phyloP scores from a whole-genome alignment of 1,140 invertebrate genomes.

The Bombus difficillimus region DNA sequence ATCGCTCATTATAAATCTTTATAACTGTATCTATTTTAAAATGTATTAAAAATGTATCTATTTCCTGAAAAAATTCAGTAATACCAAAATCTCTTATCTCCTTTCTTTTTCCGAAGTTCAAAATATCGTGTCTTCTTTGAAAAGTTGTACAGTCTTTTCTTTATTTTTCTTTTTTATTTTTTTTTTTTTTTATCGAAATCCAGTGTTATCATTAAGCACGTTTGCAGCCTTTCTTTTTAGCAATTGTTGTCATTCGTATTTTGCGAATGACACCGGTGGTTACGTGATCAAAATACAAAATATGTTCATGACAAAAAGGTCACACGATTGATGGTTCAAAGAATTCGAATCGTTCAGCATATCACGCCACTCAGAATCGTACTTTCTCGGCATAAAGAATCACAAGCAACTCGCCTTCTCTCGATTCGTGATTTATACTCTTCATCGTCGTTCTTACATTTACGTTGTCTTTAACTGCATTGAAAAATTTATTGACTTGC shows the following conservation, averaged over 20 bases:
- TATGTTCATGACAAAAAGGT: neutral
- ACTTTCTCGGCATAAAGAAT: conserved; percentile 3
- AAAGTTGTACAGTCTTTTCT: neutral
- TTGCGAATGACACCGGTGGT: conserved; percentile 1
- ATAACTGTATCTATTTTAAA: neutral
- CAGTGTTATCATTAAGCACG: neutral
- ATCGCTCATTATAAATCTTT: no score
- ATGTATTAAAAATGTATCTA: neutral
- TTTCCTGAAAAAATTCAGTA: neutral
- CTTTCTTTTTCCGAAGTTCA: no score
- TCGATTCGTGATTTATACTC: neutral
- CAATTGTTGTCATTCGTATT: neutral
- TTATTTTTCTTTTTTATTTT: neutral
- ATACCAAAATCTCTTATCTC: no score
- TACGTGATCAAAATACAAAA: conserved; percentile 31
- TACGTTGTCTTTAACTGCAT: neutral
- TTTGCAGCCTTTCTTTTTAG: neutral
- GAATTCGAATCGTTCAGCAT: conserved; percentile 15
- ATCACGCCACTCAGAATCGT: neutral
- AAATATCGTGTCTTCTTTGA: neutral
- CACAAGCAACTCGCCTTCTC: neutral
- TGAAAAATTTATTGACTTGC: neutral
- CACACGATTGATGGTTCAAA: conserved; percentile 8
- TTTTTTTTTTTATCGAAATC: neutral
- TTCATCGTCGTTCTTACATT: neutral